Conservation (phyloP, 2,888 invertebrate genomes). For the Phortica okadai region DNA sequence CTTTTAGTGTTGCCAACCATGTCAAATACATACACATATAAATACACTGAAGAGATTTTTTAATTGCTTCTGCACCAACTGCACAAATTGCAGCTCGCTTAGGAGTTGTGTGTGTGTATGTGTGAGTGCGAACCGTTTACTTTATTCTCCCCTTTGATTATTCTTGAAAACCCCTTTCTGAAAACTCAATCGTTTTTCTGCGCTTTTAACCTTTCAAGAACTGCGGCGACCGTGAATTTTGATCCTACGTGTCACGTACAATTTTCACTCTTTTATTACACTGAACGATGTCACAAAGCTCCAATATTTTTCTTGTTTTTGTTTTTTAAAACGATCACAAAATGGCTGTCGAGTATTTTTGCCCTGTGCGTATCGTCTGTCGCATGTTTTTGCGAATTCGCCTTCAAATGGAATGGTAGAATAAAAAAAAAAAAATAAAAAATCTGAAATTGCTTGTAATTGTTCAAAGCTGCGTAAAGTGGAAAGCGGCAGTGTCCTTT, state of each 20-base stretch:
- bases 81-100: neutral
- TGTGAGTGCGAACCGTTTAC: neutral
- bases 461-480: conserved; percentile 50
- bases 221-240: neutral
- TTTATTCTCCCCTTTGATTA: neutral
- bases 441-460: conserved; percentile 44
- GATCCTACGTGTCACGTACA: neutral
- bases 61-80: too few species aligned
- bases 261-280: neutral
- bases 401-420: neutral
- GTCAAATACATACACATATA: neutral
- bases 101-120: neutral
- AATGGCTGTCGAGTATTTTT: neutral
- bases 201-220: conserved; percentile 40
- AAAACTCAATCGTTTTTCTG: conserved; percentile 5
- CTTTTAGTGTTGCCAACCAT: conserved; percentile 49
- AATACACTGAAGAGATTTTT: neutral
- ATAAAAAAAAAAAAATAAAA: conserved; percentile 2
- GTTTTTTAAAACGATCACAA: neutral
- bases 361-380: neutral
- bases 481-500: conserved; percentile 36
- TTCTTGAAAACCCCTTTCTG: conserved; percentile 13
- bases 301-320: neutral
- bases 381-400: neutral
- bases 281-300: conserved; percentile 11